Base-by-base conservation (phyloP, 2,797 vertebrate species). In the Phalloptychus januarius region DNA sequence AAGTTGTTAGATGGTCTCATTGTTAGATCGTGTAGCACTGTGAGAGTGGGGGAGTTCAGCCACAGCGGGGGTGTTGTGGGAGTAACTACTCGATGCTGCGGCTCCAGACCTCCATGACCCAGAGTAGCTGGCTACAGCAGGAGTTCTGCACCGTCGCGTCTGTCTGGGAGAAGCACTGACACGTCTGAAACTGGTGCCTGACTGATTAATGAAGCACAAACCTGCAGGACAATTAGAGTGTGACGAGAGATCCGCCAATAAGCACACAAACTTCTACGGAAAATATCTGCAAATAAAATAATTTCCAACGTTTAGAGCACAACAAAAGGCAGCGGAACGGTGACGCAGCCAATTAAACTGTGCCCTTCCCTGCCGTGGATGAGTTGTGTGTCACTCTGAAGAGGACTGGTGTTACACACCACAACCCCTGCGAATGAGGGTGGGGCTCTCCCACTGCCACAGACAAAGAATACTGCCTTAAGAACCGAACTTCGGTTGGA, bases 371-470 rank as follows among this genome's bases (percentile, higher is more conserved):
- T 11, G 25, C 45, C 50, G 54, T 52, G 85, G 87, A 83, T 88
- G 89, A 69, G 77, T 44, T 50, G 80, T 23, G 77, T 78, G 82
- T 65, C 45, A 10, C 80, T 84, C 76, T 86, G 87, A 91, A 65
- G 84, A 88, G 81, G 82, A 87, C 77, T 36, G 70, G 78, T 71
- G 82, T 79, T 58, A 33, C 61, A 63, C 45, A 76, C 71, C 82
- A 85, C 83, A 71, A 79, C 52, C 78, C 74, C 89, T 79, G 89
- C 33, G 83, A 79, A 71, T 80, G 89, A 93, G 93, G 92, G 91
- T 92, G 89, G 91, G 91, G 92, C 92, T 86, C 86, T 83, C 77
- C 84, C 83, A 83, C 88, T 81, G 86, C 85, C 91, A 89, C 86
- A 92, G 88, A 94, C 93, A 94, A 94, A 84, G 74, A 77, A 80